Base-by-base conservation (phyloP, 2,113 vertebrate species). In the Platichthys flesus region DNA sequence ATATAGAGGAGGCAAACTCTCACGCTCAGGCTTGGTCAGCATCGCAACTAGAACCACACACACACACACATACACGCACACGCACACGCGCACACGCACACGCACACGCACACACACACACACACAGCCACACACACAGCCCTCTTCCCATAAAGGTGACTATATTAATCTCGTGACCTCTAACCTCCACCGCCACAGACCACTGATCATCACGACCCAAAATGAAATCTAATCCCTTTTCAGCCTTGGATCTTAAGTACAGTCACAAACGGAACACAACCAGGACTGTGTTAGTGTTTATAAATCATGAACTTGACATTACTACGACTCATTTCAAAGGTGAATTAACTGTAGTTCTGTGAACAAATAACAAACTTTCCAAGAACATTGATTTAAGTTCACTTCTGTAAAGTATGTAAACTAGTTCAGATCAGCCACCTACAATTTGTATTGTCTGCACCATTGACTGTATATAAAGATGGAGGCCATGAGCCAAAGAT, bases 1-100 rank as follows among this genome's bases (percentile, higher is more conserved):
- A 81, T 71, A 64, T 21, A 81, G 31, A 78, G 57, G 42, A 58
- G 71, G 71, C 47, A 55, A 72, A 71, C 61, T 26, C 45, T 47
- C 37, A 9, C 12, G 12, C 3, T 4, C 35, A 4, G 20, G 14
- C 65, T 73, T 9, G 18, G 23, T 74, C 71, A 68, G 79, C 23
- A 71, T 74, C 67, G 75, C 63, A 58, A 26, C 12, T 2, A n/a
- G 2, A 26, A 12, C 10, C 55, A 55, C 9, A 12, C 51, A 35
- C 58, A 35, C 24, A 40, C 35, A 40, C 60, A 62, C n/a, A 8
- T 35, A 42, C 35, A 37, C 59, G 20, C 78, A 60, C 55, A 62
- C n/a, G 45, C 21, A 21, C 55, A 55, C 9, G 3, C 24, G 2
- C 24, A 24, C 24, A 24, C 24, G 2, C 24, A 24, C 24, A 24